A percentile compares a stretch with the other conserved stretches of the same genome.
Conservation (phyloP, 2,797 vertebrate genomes). For the Phoebastria nigripes region DNA sequence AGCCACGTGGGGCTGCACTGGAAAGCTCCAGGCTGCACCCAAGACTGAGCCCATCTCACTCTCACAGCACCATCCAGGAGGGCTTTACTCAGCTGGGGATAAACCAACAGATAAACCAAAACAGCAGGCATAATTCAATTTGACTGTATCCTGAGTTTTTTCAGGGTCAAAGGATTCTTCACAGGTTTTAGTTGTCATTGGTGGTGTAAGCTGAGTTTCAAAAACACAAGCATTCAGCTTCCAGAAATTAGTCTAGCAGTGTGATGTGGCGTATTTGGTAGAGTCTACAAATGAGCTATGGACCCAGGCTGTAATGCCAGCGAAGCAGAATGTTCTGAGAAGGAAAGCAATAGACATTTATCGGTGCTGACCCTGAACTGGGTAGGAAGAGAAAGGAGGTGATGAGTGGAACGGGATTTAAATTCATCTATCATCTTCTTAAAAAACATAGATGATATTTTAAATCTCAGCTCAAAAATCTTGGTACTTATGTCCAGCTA, state of each 20-base stretch:
- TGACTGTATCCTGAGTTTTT: background rate
- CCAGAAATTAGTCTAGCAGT: background rate
- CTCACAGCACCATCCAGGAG: background rate
- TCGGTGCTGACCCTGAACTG: background rate
- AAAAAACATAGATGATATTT: background rate
- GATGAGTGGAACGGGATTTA: background rate
- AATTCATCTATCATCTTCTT: background rate
- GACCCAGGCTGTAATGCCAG: background rate
- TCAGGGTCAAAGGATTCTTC: background rate
- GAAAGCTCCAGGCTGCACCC: background rate
- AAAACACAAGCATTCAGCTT: background rate
- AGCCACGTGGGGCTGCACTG: background rate
- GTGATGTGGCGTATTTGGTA: background rate
- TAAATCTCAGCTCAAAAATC: background rate
- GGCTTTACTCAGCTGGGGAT: background rate
- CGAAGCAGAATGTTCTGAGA: background rate
- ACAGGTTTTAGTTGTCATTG: background rate
- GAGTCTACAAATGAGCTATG: background rate
- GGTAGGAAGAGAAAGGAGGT: background rate
- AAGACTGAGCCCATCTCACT: background rate
- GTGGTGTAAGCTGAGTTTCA: background rate
- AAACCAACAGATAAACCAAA: background rate
- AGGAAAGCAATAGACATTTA: background rate
- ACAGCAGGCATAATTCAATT: background rate
- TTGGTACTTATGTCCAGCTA: background rate